Evolutionary conservation across 2,113 vertebrate species (phyloP), one percentile per base, ranked within the genome.

Genomic region (Sigmodon hispidus): DNA sequence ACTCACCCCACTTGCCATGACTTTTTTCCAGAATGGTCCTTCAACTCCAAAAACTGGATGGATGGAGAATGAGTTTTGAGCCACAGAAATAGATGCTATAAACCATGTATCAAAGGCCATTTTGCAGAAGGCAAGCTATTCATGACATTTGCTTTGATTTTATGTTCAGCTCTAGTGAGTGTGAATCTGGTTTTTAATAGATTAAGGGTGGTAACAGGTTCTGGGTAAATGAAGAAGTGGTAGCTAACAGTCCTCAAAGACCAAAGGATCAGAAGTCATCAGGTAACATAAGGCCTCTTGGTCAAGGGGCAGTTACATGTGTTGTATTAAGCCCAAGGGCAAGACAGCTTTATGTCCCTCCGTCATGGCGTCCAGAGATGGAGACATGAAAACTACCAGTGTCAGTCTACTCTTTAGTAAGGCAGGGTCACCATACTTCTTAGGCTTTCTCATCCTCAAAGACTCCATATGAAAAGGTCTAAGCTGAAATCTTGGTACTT

Each of bases 401-500:
- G 0, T 31, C 10, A 3, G 16, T 45, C 19, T 13, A 8, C 29
- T 52, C 75, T 36, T 55, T 40, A 57, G 86, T 69, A 43, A 91
- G 72, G 55, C 11, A 21, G 57, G 10, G n/a, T 29, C 5, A 1
- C 2, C 26, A 7, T n/a, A 45, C 55, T 52, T 43, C n/a, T n/a
- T 31, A 65, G 72, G 69, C 67, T 31, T 57, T 89, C 83, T 34
- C 8, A 4, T 63, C 55, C 80, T 63, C 31, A 40, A 50, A 73
- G 34, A 79, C 52, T 26, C 48, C 55, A 67, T 75, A 86, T 43
- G 16, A 31, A 22, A 43, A 7, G 13, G 1, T 43, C 36, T 8
- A 43, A 34, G 13, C 36, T 31, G 21, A 69, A 31, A 75, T 88
- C 87, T 93, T 88, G 88, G 90, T 96, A 87, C 94, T 92, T 87